Evolutionary conservation across 2,113 vertebrate genomes (phyloP), one percentile per base, ranked within the genome.

Genomic region (Choloepus hoffmanni): DNA sequence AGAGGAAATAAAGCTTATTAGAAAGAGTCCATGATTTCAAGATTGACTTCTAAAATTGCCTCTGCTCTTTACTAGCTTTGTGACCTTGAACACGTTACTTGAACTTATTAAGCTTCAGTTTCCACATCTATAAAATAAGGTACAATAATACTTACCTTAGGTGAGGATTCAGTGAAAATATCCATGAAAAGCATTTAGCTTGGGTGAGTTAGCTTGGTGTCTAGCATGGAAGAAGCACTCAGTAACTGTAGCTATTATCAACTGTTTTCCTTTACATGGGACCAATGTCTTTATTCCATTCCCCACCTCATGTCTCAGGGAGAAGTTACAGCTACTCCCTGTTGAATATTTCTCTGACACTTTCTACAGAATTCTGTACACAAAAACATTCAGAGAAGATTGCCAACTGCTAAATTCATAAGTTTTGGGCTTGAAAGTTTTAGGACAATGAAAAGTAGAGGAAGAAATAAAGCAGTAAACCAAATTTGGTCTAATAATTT

Each of bases 381-480:
- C 21, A 55, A 63, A 19, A 11, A 43, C 48, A 72, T 86, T 77
- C 30, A 45, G n/a, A 89, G 60, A 83, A 79, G 79, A 90, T 74
- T 50, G 21, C 13, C 88, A 96, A 5, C 48, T 91, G 19, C 68
- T 78, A 43, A 92, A 79, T 45, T 86, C 10, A 21, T 28, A 53
- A 62, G 26, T 58, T 91, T 85, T n/a, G n/a, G 48, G 36, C 11
- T 53, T 90, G 79, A 65, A 82, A 76, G 23, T 76, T 96, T 89
- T 82, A 78, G 24, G 26, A 60, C 21, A 30, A 90, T 55, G 92
- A 68, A n/a, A 76, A 85, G 16, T 50, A 77, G 9, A 92, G 40
- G 68, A 88, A 76, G 45, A 96, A 95, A 93, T 72, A 90, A 92
- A 33, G 36, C n/a, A 68, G 55, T 40, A 53, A 85, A 50, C 7